phyloP scores from a whole-genome alignment of 2,888 invertebrate genomes.

The Apoda limacodes region DNA sequence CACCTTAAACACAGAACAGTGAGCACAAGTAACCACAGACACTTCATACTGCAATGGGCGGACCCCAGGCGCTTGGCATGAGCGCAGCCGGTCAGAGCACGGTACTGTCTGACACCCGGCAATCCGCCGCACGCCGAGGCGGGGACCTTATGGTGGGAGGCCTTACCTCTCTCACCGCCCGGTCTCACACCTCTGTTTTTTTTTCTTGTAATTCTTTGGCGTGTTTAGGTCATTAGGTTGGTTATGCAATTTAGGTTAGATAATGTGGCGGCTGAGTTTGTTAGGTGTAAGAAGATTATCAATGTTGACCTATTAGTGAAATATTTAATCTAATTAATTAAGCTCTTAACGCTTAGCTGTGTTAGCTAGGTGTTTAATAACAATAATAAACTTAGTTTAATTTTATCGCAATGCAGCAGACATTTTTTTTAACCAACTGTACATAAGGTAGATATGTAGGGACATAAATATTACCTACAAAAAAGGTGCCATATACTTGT shows the following conservation, averaged over 20 bases:
- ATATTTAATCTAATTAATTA: too few relatives aligned
- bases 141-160: constrained; percentile 58
- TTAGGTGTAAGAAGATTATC: background rate
- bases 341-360: too few relatives aligned
- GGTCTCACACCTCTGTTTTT: constrained; percentile 45
- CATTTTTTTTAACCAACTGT: too few relatives aligned
- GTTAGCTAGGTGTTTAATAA: too few relatives aligned
- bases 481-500: too few relatives aligned
- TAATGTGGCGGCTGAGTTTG: constrained; percentile 23
- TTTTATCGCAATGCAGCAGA: too few relatives aligned
- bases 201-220: constrained; percentile 27
- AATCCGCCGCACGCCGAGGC: too few relatives aligned
- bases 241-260: constrained; percentile 21
- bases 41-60: constrained; percentile 64
- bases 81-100: constrained; percentile 53
- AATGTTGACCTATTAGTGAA: too few relatives aligned
- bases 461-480: too few relatives aligned
- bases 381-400: too few relatives aligned
- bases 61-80: constrained; percentile 42
- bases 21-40: constrained; percentile 67
- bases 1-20: constrained; percentile 63
- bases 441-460: too few relatives aligned
- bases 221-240: constrained; percentile 47
- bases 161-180: constrained; percentile 50
- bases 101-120: constrained; percentile 42